Conservation (phyloP, 2,888 invertebrate genomes). For the Cryptocheilus praepositus region DNA sequence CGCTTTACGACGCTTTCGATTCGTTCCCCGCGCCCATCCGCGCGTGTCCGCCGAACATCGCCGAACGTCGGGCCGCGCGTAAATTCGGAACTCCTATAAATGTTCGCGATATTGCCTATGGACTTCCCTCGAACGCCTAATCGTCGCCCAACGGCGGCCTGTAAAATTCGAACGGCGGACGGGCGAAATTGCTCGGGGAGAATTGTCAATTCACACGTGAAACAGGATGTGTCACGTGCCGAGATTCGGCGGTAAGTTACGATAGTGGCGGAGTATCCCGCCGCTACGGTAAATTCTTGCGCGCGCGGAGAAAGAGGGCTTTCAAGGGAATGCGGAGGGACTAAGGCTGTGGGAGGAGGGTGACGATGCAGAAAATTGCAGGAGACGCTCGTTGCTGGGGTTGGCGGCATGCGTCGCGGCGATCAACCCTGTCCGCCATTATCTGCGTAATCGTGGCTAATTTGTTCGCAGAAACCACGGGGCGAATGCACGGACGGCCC, state of each 20-base stretch:
- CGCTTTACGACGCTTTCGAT: neutral
- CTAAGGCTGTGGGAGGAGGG: conserved; percentile 10
- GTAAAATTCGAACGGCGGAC: neutral
- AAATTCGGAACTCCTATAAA: neutral
- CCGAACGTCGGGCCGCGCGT: neutral
- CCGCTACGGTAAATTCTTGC: too few relatives aligned
- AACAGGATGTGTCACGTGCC: too few relatives aligned
- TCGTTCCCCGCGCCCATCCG: conserved; percentile 2
- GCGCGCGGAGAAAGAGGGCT: neutral
- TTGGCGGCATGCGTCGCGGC: conserved; percentile 40
- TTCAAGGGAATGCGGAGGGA: neutral
- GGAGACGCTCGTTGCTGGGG: conserved; percentile 36
- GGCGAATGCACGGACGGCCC: conserved; percentile 25
- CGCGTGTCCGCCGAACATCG: too few relatives aligned
- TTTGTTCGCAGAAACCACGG: conserved; percentile 61
- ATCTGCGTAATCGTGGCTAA: conserved; percentile 67
- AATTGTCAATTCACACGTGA: too few relatives aligned
- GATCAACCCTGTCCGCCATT: conserved; percentile 55
- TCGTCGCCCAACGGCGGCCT: too few relatives aligned
- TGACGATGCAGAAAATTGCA: conserved; percentile 49
- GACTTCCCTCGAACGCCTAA: neutral
- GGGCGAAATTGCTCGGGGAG: neutral
- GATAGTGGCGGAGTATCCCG: too few relatives aligned
- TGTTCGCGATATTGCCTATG: neutral
- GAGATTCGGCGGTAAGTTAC: too few relatives aligned